These are phyloP conservation scores for Marronus borbonicus DNA, from an alignment of 2,888 invertebrate genomes.

Conservation along the genomic window DNA sequence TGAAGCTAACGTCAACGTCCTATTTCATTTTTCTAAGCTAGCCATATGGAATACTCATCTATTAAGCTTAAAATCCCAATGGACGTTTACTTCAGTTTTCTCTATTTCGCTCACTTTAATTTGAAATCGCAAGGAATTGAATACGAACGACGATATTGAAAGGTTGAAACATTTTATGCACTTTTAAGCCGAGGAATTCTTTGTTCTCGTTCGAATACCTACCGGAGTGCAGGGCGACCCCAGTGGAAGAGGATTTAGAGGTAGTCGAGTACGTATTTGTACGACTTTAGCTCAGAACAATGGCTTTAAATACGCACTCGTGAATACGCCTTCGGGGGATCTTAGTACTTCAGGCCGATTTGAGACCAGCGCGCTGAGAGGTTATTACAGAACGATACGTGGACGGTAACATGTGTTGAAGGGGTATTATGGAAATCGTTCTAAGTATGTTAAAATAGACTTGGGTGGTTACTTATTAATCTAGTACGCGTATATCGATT, in stretches of 20 bases:
- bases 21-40: neutral
- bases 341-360: slow-evolving; percentile 67
- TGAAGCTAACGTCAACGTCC: too few species aligned
- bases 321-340: slow-evolving; percentile 64
- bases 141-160: slow-evolving; percentile 25
- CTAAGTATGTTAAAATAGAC: slow-evolving; percentile 37
- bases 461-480: slow-evolving; percentile 32
- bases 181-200: slow-evolving; percentile 38
- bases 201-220: slow-evolving; percentile 42
- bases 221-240: slow-evolving; percentile 45
- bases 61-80: neutral
- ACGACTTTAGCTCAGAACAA: slow-evolving; percentile 57
- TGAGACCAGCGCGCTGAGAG: slow-evolving; percentile 60
- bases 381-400: slow-evolving; percentile 67
- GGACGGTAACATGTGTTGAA: slow-evolving; percentile 68
- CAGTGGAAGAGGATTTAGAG: slow-evolving; percentile 45
- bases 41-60: neutral
- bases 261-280: slow-evolving; percentile 56
- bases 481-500: slow-evolving; percentile 8
- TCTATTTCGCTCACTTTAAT: slow-evolving; percentile 2
- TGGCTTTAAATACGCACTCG: slow-evolving; percentile 57
- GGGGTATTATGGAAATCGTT: slow-evolving; percentile 60
- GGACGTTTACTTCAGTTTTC: neutral
- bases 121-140: slow-evolving; percentile 26
- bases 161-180: slow-evolving; percentile 42